Conservation (phyloP, 2,797 vertebrate genomes). For the Dromococcyx pavoninus region DNA sequence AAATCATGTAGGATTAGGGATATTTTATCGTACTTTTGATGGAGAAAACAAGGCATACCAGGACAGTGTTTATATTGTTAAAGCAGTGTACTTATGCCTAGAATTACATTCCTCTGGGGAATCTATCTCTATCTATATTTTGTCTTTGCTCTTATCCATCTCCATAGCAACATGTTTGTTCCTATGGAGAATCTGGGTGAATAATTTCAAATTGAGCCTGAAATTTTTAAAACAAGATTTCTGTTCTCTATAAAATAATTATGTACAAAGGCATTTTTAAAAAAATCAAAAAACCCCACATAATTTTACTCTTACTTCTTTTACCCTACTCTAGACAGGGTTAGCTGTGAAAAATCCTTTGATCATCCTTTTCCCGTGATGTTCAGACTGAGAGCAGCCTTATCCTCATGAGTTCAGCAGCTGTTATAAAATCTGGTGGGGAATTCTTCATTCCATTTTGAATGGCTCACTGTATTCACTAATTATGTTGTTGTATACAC, state of each 20-base stretch:
- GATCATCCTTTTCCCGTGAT: conserved; percentile 44
- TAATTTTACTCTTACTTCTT: conserved; percentile 1
- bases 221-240: conserved; percentile 53
- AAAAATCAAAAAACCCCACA: background rate
- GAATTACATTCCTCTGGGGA: conserved; percentile 50
- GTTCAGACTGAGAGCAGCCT: conserved; percentile 30
- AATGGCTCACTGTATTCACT: conserved; percentile 14
- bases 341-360: conserved; percentile 3
- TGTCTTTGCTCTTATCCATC: conserved; percentile 57
- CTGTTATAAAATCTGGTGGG: conserved; percentile 34
- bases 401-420: conserved; percentile 37
- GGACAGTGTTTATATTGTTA: background rate
- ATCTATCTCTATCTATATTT: conserved; percentile 59
- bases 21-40: background rate
- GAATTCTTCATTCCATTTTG: background rate
- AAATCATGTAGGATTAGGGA: background rate
- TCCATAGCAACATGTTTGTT: conserved; percentile 72
- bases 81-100: conserved; percentile 7
- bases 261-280: background rate
- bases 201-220: conserved; percentile 55
- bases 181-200: conserved; percentile 57
- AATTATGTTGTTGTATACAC: conserved; percentile 11
- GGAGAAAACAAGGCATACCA: conserved; percentile 3
- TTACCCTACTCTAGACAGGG: background rate
- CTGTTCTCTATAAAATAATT: conserved; percentile 16